Evolutionary conservation across 2,113 vertebrate genomes (phyloP), one percentile per base, ranked within the genome.

Genomic region (Elachura formosa): DNA sequence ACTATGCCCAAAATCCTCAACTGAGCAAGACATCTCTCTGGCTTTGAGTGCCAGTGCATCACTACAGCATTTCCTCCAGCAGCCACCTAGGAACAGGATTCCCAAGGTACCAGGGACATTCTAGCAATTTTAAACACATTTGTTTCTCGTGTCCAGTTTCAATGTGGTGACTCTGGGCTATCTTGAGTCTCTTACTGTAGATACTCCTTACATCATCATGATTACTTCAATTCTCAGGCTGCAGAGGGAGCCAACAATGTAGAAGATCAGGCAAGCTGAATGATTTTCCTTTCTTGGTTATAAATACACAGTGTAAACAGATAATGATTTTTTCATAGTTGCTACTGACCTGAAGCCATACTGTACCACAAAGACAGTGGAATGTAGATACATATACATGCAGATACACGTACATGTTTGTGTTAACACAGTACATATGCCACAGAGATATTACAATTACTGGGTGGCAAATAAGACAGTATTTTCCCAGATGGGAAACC

Each of bases 401-500:
- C 61, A 84, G 81, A 87, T 21, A 26, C 8, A 36, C 1, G 9
- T 21, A 58, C 0, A 0, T 34, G 31, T 90, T 90, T 87, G 71
- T 69, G 82, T 43, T 87, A 80, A 58, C 34, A 1, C 4, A 29
- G 21, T 16, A 25, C 75, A 62, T 79, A 80, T 85, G 95, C 55
- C 94, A 91, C 78, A n/a, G 77, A 81, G 78, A 77, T 41, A 81
- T 19, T 34, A 76, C 4, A 34, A 93, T 1, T 25, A 36, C 51
- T 89, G n/a, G 40, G 36, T 75, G 45, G 90, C 67, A 87, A 94
- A 74, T 69, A 76, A 80, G 40, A 81, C 73, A 95, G 62, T 46
- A 19, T 66, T 87, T 45, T 89, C 78, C 80, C 87, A 91, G 81
- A 89, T 58, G 91, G 93, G 41, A 91, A 96, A 78, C 66, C 89